A percentile compares a stretch with the other conserved stretches of the same genome.
phyloP scores from a whole-genome alignment of 2,113 vertebrate species.

The Rhabdomys dilectus region DNA sequence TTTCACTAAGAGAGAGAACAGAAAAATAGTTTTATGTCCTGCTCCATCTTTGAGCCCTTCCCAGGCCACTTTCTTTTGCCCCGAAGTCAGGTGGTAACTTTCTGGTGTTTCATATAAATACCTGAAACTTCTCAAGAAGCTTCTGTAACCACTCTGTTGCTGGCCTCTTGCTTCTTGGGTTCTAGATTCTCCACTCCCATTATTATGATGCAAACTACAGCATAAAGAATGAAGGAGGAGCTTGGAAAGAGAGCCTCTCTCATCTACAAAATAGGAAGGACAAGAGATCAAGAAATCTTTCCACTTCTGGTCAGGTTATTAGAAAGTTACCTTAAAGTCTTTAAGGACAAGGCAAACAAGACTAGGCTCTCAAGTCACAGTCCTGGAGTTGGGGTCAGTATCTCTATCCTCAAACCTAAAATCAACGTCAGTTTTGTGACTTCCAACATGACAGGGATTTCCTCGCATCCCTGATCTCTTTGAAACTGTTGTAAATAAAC shows the following conservation, averaged over 20 bases:
- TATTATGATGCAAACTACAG: conserved; percentile 61
- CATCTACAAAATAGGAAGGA: background rate
- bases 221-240: background rate
- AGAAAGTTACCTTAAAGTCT: conserved; percentile 7
- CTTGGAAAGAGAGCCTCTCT: background rate
- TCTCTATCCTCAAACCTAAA: background rate
- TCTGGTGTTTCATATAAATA: conserved; percentile 47
- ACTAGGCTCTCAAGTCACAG: conserved; percentile 61
- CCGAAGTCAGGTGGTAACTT: conserved; percentile 54
- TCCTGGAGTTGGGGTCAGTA: conserved; percentile 12
- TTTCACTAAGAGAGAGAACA: conserved; percentile 56
- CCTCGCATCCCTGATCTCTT: background rate
- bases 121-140: conserved; percentile 48
- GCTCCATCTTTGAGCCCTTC: background rate
- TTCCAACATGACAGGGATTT: conserved; percentile 35
- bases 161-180: background rate
- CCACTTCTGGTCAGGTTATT: background rate
- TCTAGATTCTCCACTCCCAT: conserved; percentile 1
- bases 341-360: background rate
- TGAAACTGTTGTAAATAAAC: background rate
- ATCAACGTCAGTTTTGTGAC: background rate
- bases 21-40: conserved; percentile 18
- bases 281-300: background rate
- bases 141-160: conserved; percentile 11
- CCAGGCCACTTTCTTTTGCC: background rate